Evolutionary conservation across 64 coral and sea anemone genomes (phyloP).

Genomic region (Stichodactyla helianthus): DNA sequence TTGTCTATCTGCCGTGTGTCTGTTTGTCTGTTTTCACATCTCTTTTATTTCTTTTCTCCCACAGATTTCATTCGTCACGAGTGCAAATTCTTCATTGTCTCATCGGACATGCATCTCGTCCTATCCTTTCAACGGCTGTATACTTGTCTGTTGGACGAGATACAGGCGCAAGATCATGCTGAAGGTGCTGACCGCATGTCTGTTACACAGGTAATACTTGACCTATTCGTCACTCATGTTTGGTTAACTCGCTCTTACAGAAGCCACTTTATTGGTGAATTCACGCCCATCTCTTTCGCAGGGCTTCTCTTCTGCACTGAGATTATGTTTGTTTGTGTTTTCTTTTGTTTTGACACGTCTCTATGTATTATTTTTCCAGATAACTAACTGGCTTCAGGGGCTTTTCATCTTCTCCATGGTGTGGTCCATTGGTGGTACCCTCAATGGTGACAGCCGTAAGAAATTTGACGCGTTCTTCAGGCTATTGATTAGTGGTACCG

Average conservation of each 20-base stretch:
- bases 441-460: conserved; percentile 90
- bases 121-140: conserved; percentile 87
- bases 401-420: conserved; percentile 91
- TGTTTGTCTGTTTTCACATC: neutral
- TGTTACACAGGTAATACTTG: conserved; percentile 47
- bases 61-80: conserved; percentile 92
- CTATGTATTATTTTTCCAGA: conserved; percentile 24
- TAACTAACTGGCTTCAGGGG: conserved; percentile 89
- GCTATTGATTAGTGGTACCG: conserved; percentile 89
- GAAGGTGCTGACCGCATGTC: conserved; percentile 84
- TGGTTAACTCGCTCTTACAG: neutral
- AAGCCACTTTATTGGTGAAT: too few species aligned
- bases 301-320: neutral
- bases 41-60: neutral
- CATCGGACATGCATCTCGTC: conserved; percentile 83
- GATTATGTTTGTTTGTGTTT: neutral
- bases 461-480: conserved; percentile 95
- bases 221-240: neutral
- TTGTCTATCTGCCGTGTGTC: neutral
- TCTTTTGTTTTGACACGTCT: neutral
- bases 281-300: neutral
- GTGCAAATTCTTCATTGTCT: conserved; percentile 91
- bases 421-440: conserved; percentile 77
- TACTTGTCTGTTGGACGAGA: conserved; percentile 93
- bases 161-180: conserved; percentile 80